Evolutionary conservation across 2,888 invertebrate species (phyloP).

Genomic region (Achlya flavicornis): DNA sequence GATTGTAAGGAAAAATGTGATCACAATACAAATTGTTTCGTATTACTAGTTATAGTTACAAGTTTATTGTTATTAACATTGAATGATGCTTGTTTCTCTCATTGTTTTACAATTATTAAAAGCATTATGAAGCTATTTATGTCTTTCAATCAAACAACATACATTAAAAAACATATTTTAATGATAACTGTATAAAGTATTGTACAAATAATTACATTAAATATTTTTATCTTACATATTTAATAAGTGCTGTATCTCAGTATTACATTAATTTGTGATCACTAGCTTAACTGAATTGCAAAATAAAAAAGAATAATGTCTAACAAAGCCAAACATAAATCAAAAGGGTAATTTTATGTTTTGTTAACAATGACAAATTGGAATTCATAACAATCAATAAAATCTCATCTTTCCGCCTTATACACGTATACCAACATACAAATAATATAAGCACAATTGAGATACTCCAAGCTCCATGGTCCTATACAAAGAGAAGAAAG

Average conservation of each 20-base stretch:
- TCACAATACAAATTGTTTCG: slow-evolving; percentile 39
- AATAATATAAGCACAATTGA: background rate
- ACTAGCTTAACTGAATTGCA: slow-evolving; percentile 14
- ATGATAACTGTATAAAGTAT: slow-evolving; percentile 37
- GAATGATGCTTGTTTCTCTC: slow-evolving; percentile 55
- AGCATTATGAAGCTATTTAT: slow-evolving; percentile 38
- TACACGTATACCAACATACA: background rate
- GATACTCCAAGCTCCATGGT: background rate
- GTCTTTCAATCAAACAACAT: slow-evolving; percentile 11
- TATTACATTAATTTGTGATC: slow-evolving; percentile 28
- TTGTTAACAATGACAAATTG: background rate
- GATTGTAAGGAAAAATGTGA: slow-evolving; percentile 45
- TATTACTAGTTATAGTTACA: slow-evolving; percentile 40
- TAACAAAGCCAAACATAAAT: background rate
- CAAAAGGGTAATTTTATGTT: background rate
- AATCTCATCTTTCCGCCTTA: background rate
- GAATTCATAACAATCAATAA: slow-evolving; percentile 4
- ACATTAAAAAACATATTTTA: slow-evolving; percentile 23
- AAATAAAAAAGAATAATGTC: background rate
- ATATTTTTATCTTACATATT: slow-evolving; percentile 40
- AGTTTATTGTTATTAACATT: slow-evolving; percentile 42
- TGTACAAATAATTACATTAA: slow-evolving; percentile 40
- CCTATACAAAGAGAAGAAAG: no score
- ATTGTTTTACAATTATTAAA: slow-evolving; percentile 61
- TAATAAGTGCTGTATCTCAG: slow-evolving; percentile 23